Evolutionary conservation across 2,797 vertebrate species (phyloP).

Genomic region (Psittacula echo): DNA sequence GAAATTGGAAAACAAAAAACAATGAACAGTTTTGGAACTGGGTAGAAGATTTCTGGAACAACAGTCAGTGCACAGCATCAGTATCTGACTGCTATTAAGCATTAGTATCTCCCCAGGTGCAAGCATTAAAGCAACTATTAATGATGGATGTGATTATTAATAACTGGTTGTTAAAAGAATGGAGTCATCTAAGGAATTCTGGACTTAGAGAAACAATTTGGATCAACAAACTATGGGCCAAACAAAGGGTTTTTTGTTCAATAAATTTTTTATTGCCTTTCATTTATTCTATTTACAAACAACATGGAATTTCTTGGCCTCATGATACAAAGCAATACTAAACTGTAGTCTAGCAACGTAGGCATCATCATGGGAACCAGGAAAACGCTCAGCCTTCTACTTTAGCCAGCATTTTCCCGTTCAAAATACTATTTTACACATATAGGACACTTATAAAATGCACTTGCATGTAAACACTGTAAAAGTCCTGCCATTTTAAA

Average conservation of each 20-base stretch:
- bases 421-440: constrained; percentile 87
- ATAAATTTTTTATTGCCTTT: constrained; percentile 99
- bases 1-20: constrained; percentile 77
- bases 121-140: constrained; percentile 92
- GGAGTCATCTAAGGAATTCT: constrained; percentile 84
- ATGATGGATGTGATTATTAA: constrained; percentile 91
- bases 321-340: constrained; percentile 90
- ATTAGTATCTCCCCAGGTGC: constrained; percentile 90
- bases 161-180: constrained; percentile 94
- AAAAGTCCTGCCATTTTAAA: constrained; percentile 90
- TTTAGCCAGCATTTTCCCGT: constrained; percentile 80
- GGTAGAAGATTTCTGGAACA: constrained; percentile 79
- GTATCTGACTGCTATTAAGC: constrained; percentile 91
- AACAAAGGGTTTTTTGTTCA: constrained; percentile 91
- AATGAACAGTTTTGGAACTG: constrained; percentile 78
- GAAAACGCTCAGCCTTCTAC: constrained; percentile 77
- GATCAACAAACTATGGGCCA: constrained; percentile 87
- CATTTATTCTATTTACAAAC: constrained; percentile 94
- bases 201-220: constrained; percentile 79
- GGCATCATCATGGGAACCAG: constrained; percentile 81
- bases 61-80: constrained; percentile 82
- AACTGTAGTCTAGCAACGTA: constrained; percentile 84
- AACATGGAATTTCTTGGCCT: constrained; percentile 88
- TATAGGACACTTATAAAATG: constrained; percentile 93
- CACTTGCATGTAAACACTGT: constrained; percentile 95